Evolutionary conservation across 2,888 invertebrate genomes (phyloP), one percentile per base, ranked within the genome.

Genomic region (Lepidochitona cinerea): DNA sequence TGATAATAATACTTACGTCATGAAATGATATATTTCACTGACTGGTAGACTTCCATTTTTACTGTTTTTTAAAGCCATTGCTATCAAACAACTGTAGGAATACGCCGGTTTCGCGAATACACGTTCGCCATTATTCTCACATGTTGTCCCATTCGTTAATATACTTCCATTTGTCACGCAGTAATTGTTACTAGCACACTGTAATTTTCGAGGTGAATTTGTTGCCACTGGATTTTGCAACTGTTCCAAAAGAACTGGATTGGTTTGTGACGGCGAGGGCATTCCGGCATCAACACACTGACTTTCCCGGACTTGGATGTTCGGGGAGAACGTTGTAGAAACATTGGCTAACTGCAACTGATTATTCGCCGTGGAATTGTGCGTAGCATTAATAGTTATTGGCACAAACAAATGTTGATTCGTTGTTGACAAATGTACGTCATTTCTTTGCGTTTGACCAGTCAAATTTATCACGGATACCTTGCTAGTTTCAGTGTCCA

Each of bases 21-120:
- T 98, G 89, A 99, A 99, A 90, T 96, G 97, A 91, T 99, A 99
- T 84, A 99, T 99, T 92, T 99, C 99, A 14, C 97, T 97, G 41
- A 99, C 99, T 3, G 98, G 98, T 85, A 99, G 92, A 85, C 97
- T 96, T 72, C 98, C 98, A 72, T 95, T 95, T 84, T 95, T 93
- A 77, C 98, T 97, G 91, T 99, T 99, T 91, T 98, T 98, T 78
- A 99, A 92, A 4, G 99, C 98, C 96, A 99, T 95, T 0, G 98
- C 98, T 89, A 99, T 99, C 80, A 99, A 93, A 92, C 98, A 99
- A 75, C 97, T 97, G 91, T 99, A 99, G 18, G 98, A 98, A 91
- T 98, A 99, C 2, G 97, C 96, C 5, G 99, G 99, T 91, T 99
- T 99, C 0, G 98, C 98, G 87, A 95, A 98, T 14, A 82, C 82